These are phyloP conservation scores for Cantharis rustica DNA, from an alignment of 2,888 invertebrate species.

Conservation along the genomic window DNA sequence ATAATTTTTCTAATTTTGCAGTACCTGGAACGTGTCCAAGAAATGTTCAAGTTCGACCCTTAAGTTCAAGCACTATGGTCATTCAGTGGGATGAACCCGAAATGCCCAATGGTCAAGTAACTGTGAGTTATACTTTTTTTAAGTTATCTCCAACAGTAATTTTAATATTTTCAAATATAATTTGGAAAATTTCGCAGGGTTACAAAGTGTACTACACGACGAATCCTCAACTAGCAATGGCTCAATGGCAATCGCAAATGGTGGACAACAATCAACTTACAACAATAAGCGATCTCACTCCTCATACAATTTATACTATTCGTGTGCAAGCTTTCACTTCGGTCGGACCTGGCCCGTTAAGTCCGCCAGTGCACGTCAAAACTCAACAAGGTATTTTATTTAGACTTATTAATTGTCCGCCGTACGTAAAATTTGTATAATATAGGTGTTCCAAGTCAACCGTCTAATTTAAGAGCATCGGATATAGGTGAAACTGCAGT, in stretches of 20 bases:
- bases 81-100: slow-evolving; percentile 99
- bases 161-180: not conserved
- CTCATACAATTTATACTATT: slow-evolving; percentile 93
- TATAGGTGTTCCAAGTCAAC: slow-evolving; percentile 93
- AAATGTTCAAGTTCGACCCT: slow-evolving; percentile 90
- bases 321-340: slow-evolving; percentile 92
- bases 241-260: slow-evolving; percentile 91
- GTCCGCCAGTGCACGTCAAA: slow-evolving; percentile 96
- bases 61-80: slow-evolving; percentile 94
- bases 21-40: slow-evolving; percentile 95
- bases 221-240: slow-evolving; percentile 82
- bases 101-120: slow-evolving; percentile 96
- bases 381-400: slow-evolving; percentile 84
- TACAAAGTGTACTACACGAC: slow-evolving; percentile 97
- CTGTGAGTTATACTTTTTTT: slow-evolving; percentile 65
- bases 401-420: not conserved
- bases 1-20: slow-evolving; percentile 55
- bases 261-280: slow-evolving; percentile 93
- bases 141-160: not conserved
- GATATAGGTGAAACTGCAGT: slow-evolving; percentile 91
- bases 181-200: slow-evolving; percentile 66
- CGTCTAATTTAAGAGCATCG: slow-evolving; percentile 84
- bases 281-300: slow-evolving; percentile 88
- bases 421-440: slow-evolving; percentile 6
- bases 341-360: slow-evolving; percentile 94